These are phyloP conservation scores for Chaetorhynchus papuensis DNA, from an alignment of 2,113 vertebrate species.

Conservation along the genomic window DNA sequence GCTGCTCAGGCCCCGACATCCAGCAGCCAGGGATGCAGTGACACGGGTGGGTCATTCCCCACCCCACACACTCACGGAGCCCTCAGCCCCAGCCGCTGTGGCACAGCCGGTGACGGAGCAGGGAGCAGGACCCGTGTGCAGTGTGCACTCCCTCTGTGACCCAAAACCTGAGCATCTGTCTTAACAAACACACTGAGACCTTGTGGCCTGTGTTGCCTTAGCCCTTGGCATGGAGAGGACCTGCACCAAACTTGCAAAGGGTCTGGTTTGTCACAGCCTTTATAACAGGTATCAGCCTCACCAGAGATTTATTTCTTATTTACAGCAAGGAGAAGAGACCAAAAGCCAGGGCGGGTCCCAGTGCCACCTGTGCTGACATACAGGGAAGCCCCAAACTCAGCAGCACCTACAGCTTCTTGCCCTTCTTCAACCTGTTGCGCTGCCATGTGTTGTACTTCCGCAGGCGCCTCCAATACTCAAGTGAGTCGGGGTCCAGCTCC, in stretches of 20 bases:
- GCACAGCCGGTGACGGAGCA: fast-evolving
- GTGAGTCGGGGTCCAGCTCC: constrained; percentile 77
- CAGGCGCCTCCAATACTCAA: constrained; percentile 82
- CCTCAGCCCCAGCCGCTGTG: fast-evolving
- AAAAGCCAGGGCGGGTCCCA: background rate
- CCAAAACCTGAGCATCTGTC: background rate
- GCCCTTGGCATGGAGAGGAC: fast-evolving
- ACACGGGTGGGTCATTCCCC: background rate
- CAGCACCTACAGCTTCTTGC: constrained; percentile 75
- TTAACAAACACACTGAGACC: background rate
- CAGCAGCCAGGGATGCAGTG: fast-evolving
- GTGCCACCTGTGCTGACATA: fast-evolving
- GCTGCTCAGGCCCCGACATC: background rate
- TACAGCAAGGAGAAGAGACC: background rate
- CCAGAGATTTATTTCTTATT: constrained; percentile 1
- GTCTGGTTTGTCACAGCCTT: background rate
- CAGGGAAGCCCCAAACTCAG: fast-evolving
- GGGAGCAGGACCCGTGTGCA: fast-evolving
- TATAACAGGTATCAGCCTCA: background rate
- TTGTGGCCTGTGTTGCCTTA: background rate
- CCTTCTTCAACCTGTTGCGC: constrained; percentile 79
- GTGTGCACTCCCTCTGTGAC: fast-evolving
- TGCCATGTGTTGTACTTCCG: constrained; percentile 86
- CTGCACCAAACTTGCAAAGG: fast-evolving
- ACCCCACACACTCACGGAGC: background rate